Conservation (phyloP, 2,113 vertebrate species). For the Phaethornis superciliosus region DNA sequence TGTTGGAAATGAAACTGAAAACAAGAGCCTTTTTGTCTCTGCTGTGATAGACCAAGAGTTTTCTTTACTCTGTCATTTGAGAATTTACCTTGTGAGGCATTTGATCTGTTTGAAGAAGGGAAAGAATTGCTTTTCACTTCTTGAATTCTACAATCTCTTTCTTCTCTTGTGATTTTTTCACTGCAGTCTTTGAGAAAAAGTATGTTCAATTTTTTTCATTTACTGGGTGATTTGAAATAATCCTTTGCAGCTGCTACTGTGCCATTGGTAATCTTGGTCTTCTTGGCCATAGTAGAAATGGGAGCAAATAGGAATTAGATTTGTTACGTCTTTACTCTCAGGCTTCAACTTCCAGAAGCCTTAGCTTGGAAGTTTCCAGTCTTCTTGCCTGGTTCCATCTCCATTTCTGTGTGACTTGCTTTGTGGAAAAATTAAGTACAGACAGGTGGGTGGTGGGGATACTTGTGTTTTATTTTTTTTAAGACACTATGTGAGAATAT, state of each 20-base stretch:
- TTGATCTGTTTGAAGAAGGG: background rate
- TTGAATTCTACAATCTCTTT: background rate
- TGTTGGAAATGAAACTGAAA: background rate
- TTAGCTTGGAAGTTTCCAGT: background rate
- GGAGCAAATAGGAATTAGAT: background rate
- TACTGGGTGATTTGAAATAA: background rate
- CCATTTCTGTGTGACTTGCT: background rate
- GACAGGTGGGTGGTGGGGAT: background rate
- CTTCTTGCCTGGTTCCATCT: background rate
- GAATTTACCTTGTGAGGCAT: background rate
- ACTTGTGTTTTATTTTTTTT: accelerated
- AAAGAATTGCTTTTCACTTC: background rate
- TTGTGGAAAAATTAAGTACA: background rate
- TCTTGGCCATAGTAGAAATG: background rate
- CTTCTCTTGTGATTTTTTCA: background rate
- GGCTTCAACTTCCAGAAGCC: background rate
- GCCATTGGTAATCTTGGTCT: background rate
- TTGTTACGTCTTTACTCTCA: background rate
- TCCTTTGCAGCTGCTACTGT: background rate
- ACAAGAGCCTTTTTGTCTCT: background rate
- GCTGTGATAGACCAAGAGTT: background rate
- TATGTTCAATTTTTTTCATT: background rate
- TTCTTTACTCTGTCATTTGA: background rate
- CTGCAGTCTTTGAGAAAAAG: background rate
- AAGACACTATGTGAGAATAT: background rate